phyloP scores from a whole-genome alignment of 2,113 vertebrate species.

The Sakesphorus luctuosus region DNA sequence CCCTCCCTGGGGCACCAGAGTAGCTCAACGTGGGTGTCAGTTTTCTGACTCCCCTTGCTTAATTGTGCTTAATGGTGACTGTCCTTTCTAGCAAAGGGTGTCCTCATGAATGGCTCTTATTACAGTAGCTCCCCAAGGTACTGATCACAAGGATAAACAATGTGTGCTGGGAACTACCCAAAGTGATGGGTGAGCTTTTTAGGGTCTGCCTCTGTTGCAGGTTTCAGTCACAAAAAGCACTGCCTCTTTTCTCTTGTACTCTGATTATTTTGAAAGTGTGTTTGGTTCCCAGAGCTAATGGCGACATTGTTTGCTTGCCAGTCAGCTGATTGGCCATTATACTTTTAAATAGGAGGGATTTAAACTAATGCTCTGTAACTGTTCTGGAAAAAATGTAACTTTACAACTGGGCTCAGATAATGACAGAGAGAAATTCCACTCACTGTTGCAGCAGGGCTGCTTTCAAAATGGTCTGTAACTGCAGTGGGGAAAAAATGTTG shows the following conservation, averaged over 20 bases:
- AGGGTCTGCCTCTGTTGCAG: not conserved
- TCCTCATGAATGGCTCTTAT: not conserved
- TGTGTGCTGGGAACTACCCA: not conserved
- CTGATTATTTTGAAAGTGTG: conserved; percentile 8
- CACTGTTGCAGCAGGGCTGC: not conserved
- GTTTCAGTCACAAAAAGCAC: not conserved
- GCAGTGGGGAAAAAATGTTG: not conserved
- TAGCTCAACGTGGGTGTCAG: fast-evolving
- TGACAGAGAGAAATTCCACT: not conserved
- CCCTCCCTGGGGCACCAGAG: fast-evolving
- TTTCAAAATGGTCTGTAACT: not conserved
- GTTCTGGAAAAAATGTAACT: conserved; percentile 34
- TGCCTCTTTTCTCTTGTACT: conserved; percentile 3
- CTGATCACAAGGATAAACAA: not conserved
- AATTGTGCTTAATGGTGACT: not conserved
- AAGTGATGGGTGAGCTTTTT: conserved; percentile 33
- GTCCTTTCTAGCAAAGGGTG: not conserved
- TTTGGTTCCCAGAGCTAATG: conserved; percentile 31
- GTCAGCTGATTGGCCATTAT: conserved; percentile 39
- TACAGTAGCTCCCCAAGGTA: not conserved
- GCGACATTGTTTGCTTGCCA: not conserved
- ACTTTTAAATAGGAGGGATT: conserved; percentile 4
- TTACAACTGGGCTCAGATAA: not conserved
- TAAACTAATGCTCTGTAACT: not conserved
- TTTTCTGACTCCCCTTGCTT: not conserved